Conservation (phyloP, 2,888 invertebrate genomes). For the Drosophila kanekoi region DNA sequence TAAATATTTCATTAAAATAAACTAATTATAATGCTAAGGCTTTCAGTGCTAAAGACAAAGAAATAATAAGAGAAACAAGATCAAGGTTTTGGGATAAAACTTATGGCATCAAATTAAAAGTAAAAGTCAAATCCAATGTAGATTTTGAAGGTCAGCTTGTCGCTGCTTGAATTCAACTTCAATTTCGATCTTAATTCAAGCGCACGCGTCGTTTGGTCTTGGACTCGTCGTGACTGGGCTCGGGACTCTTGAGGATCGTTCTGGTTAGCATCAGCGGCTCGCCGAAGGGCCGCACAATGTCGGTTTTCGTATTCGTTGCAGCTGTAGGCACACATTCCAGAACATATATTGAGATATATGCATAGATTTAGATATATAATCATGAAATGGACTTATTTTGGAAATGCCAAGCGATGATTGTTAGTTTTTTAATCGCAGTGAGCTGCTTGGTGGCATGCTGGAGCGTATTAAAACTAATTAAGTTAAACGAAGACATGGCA, state of each 20-base stretch:
- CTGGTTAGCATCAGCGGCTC: slow-evolving; percentile 90
- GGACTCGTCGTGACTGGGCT: slow-evolving; percentile 49
- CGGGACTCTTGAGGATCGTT: slow-evolving; percentile 55
- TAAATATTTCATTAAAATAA: slow-evolving; percentile 26
- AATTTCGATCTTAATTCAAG: slow-evolving; percentile 42
- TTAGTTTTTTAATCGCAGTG: slow-evolving; percentile 21
- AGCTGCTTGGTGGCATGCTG: slow-evolving; percentile 37
- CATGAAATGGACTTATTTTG: slow-evolving; percentile 10
- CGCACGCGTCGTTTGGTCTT: slow-evolving; percentile 59
- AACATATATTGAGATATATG: slow-evolving; percentile 12
- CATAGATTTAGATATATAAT: slow-evolving; percentile 21
- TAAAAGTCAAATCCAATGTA: slow-evolving; percentile 24
- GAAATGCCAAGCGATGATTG: slow-evolving; percentile 11
- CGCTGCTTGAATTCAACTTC: slow-evolving; percentile 20
- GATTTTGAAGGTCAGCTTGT: slow-evolving; percentile 38
- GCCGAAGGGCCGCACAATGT: slow-evolving; percentile 89
- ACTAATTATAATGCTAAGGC: slow-evolving; percentile 25
- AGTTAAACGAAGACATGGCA: slow-evolving; percentile 69
- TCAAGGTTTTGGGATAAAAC: slow-evolving; percentile 7
- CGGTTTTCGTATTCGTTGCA: slow-evolving; percentile 67
- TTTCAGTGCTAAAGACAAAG: slow-evolving; percentile 21
- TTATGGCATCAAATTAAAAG: slow-evolving; percentile 32
- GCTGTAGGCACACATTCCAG: slow-evolving; percentile 32
- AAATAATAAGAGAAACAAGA: slow-evolving; percentile 1
- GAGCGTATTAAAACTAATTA: slow-evolving; percentile 71